Conservation (phyloP, 2,888 invertebrate genomes). For the Venusia cambrica region DNA sequence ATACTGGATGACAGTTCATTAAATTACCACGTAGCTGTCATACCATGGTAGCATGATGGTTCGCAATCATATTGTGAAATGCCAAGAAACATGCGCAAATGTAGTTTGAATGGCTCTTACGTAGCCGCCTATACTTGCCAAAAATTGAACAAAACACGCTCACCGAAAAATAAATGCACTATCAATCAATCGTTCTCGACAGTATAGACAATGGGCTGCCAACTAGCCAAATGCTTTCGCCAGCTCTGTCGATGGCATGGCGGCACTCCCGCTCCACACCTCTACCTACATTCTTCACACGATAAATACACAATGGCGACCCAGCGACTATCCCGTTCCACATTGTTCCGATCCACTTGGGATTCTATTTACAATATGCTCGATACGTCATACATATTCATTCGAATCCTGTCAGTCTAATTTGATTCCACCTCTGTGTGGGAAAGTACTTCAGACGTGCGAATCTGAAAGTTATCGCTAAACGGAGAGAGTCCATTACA, state of each 20-base stretch:
- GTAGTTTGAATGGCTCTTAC: conserved; percentile 21
- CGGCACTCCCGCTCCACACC: conserved; percentile 36
- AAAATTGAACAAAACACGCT: conserved; percentile 38
- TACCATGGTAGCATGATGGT: no score
- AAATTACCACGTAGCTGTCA: no score
- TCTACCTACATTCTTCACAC: conserved; percentile 37
- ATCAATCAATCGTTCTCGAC: conserved; percentile 55
- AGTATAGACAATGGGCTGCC: conserved; percentile 43
- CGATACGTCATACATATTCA: conserved; percentile 18
- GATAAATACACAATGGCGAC: conserved; percentile 30
- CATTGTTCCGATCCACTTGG: conserved; percentile 24
- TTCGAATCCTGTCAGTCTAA: conserved; percentile 9
- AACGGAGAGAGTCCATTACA: conserved; percentile 25
- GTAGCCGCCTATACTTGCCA: conserved; percentile 34
- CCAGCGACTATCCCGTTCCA: conserved; percentile 28
- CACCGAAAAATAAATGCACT: conserved; percentile 45
- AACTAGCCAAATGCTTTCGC: conserved; percentile 52
- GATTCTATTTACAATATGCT: conserved; percentile 23
- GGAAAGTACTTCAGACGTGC: conserved; percentile 17
- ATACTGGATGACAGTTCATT: no score
- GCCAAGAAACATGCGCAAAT: conserved; percentile 6
- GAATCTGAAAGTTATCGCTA: conserved; percentile 21
- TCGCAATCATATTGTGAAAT: neutral
- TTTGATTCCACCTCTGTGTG: conserved; percentile 14
- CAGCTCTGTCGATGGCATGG: conserved; percentile 32